Evolutionary conservation across 2,888 invertebrate species (phyloP).

Genomic region (Acronicta leporina): DNA sequence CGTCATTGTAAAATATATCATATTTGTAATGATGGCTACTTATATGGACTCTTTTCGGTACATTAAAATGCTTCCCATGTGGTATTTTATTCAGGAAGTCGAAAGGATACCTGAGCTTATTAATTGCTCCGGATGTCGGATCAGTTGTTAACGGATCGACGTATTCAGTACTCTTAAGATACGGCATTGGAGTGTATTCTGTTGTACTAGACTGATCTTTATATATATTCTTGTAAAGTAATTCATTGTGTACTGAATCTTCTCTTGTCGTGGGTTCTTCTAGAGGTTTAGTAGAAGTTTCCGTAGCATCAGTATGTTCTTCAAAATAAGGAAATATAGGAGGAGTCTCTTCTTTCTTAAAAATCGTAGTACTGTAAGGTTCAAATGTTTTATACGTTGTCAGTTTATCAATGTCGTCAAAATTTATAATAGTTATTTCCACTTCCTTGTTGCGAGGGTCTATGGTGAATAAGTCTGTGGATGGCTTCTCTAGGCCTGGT

Average conservation of each 20-base stretch:
- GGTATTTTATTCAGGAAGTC: slow-evolving; percentile 26
- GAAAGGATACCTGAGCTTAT: slow-evolving; percentile 2
- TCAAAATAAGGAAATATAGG: not conserved
- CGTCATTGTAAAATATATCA: slow-evolving; percentile 56
- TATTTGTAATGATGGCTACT: slow-evolving; percentile 62
- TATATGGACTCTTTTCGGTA: slow-evolving; percentile 58
- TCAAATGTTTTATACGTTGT: slow-evolving; percentile 3
- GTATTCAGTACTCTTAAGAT: slow-evolving; percentile 13
- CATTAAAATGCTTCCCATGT: slow-evolving; percentile 6
- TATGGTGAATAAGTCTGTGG: not conserved
- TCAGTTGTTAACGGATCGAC: not conserved
- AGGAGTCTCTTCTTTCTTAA: not conserved
- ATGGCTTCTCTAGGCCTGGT: rapidly evolving
- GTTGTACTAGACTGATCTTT: not conserved
- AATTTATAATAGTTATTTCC: slow-evolving; percentile 60
- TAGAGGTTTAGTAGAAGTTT: not conserved
- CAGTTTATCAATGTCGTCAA: slow-evolving; percentile 46
- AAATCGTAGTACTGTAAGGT: rapidly evolving
- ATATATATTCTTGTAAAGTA: slow-evolving; percentile 23
- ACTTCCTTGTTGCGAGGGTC: slow-evolving; percentile 37
- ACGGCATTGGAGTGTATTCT: not conserved
- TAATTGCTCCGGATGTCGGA: rapidly evolving
- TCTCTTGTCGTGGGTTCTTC: not conserved
- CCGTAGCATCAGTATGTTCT: not conserved
- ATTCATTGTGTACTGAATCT: slow-evolving; percentile 17